Evolutionary conservation across 2,113 vertebrate genomes (phyloP).

Genomic region (Phalacrocorax aristotelis): DNA sequence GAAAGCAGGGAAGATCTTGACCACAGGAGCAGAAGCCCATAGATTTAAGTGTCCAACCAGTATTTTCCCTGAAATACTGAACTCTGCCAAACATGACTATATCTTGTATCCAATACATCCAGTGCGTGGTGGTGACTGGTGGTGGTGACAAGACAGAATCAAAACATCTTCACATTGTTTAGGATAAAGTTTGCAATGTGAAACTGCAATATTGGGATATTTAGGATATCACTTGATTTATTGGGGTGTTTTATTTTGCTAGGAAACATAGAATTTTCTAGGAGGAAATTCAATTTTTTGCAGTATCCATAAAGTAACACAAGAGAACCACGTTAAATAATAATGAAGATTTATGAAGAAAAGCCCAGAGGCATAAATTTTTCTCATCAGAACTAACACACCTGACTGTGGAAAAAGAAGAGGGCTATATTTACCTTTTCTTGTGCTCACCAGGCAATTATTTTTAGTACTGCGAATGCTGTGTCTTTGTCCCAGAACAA

Average conservation of each 20-base stretch:
- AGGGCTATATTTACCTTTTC: neutral
- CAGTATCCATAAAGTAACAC: neutral
- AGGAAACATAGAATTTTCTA: neutral
- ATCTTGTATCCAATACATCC: neutral
- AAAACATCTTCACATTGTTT: neutral
- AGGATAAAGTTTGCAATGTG: neutral
- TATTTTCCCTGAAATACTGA: neutral
- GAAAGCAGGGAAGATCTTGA: neutral
- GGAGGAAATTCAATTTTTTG: neutral
- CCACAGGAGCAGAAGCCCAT: neutral
- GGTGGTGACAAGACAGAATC: neutral
- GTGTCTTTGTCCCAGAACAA: neutral
- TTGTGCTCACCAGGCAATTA: neutral
- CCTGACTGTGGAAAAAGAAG: neutral
- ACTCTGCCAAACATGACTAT: neutral
- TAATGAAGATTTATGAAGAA: neutral
- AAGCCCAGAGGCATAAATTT: neutral
- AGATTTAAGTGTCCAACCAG: neutral
- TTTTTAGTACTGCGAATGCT: neutral
- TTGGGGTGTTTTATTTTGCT: neutral
- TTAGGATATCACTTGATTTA: neutral
- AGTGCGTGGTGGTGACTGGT: neutral
- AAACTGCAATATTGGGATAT: neutral
- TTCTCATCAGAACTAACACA: neutral
- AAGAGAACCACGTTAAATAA: neutral